Evolutionary conservation across 2,888 invertebrate genomes (phyloP).

Genomic region (Epinotia nisella): DNA sequence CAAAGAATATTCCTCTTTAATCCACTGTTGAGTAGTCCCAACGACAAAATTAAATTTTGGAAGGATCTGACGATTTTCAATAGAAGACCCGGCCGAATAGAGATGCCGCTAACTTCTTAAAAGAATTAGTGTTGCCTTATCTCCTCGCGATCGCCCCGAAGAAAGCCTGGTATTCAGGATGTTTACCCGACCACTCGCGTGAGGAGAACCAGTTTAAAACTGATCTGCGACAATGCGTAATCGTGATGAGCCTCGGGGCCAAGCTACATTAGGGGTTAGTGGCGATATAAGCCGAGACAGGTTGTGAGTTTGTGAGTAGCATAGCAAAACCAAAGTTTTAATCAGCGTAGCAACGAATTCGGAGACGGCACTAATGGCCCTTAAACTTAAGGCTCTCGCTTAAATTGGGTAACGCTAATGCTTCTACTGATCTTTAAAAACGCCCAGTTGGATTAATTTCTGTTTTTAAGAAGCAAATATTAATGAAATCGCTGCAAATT

Average conservation of each 20-base stretch:
- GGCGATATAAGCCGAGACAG: neutral
- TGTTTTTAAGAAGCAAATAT: slow-evolving; percentile 10
- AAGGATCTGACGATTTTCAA: slow-evolving; percentile 55
- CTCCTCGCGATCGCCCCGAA: slow-evolving; percentile 46
- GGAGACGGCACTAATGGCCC: slow-evolving; percentile 46
- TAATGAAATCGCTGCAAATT: slow-evolving; percentile 1
- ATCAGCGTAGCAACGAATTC: slow-evolving; percentile 44
- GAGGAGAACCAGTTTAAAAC: neutral
- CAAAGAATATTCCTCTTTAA: slow-evolving; percentile 21
- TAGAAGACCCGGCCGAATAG: slow-evolving; percentile 56
- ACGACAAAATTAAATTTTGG: slow-evolving; percentile 20
- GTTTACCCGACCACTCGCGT: neutral
- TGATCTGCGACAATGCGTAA: neutral
- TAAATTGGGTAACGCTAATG: slow-evolving; percentile 41
- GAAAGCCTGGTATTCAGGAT: neutral
- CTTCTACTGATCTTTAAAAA: slow-evolving; percentile 41
- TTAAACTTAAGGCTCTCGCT: slow-evolving; percentile 43
- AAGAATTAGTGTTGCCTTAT: slow-evolving; percentile 56
- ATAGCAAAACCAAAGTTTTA: slow-evolving; percentile 50
- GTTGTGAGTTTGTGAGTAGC: neutral
- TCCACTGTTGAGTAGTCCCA: slow-evolving; percentile 17
- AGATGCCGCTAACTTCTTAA: slow-evolving; percentile 61
- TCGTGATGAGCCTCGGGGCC: neutral
- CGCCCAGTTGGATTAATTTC: slow-evolving; percentile 30
- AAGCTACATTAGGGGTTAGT: neutral